A percentile compares a stretch with the other conserved stretches of the same genome.
These are phyloP conservation scores for Clinocottus analis DNA, from an alignment of 2,113 vertebrate species.

Conservation along the genomic window DNA sequence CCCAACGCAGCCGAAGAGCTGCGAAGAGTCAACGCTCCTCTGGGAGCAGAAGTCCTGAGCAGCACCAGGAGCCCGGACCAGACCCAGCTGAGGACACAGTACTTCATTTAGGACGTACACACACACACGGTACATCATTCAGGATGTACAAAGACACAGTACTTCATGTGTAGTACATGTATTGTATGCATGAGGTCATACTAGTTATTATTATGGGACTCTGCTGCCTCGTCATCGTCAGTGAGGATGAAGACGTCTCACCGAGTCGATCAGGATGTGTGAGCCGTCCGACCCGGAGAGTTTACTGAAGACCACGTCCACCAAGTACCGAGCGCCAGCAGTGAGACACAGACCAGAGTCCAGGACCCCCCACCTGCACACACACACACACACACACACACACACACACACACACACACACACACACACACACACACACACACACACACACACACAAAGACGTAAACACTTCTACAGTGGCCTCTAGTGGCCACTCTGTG, in stretches of 20 bases:
- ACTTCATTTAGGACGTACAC: background rate
- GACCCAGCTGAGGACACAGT: slow-evolving; percentile 81
- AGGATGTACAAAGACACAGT: no score
- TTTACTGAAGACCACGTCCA: slow-evolving; percentile 87
- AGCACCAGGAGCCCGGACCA: slow-evolving; percentile 84
- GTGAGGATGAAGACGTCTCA: slow-evolving; percentile 73
- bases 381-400: slow-evolving; percentile 4
- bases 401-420: slow-evolving; percentile 4
- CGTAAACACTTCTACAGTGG: background rate
- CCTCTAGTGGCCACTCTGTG: background rate
- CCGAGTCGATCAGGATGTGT: slow-evolving; percentile 89
- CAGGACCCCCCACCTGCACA: slow-evolving; percentile 81
- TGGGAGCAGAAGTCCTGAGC: slow-evolving; percentile 85
- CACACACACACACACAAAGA: background rate
- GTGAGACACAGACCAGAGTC: slow-evolving; percentile 85
- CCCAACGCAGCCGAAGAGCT: slow-evolving; percentile 83
- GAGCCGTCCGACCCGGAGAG: slow-evolving; percentile 59
- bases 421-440: background rate
- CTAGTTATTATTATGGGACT: no score
- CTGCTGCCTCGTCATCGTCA: background rate
- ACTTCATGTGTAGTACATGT: no score
- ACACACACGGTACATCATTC: no score
- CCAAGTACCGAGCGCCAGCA: slow-evolving; percentile 78
- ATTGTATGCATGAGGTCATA: no score
- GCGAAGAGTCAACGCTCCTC: slow-evolving; percentile 81